A percentile compares a stretch with the other conserved stretches of the same genome.
These are phyloP conservation scores for Muntiacus reevesi DNA, from an alignment of 2,113 vertebrate species.

Conservation along the genomic window DNA sequence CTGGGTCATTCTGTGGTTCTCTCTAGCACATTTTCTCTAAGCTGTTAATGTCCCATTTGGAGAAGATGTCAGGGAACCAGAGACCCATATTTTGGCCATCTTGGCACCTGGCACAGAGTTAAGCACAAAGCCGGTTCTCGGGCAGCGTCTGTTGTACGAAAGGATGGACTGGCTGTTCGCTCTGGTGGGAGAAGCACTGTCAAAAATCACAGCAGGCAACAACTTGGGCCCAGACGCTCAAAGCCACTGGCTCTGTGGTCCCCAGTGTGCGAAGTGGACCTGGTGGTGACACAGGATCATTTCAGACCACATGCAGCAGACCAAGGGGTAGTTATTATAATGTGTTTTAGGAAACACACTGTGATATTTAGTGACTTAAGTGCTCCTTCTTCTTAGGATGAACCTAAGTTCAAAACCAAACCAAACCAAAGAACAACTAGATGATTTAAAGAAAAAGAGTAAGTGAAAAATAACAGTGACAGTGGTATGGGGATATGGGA, in stretches of 20 bases:
- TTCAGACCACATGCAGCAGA: background rate
- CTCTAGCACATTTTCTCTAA: background rate
- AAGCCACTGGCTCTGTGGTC: background rate
- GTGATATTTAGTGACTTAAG: background rate
- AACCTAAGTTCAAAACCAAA: background rate
- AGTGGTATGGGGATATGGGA: background rate
- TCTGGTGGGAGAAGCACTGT: background rate
- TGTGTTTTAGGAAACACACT: background rate
- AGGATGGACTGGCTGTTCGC: background rate
- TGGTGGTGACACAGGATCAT: background rate
- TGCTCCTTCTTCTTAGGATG: background rate
- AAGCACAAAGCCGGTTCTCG: background rate
- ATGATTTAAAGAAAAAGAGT: background rate
- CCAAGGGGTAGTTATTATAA: background rate
- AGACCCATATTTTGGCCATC: background rate
- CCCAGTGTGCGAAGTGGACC: background rate
- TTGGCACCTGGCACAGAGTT: background rate
- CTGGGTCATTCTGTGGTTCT: background rate
- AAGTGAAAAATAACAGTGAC: background rate
- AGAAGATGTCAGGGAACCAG: background rate
- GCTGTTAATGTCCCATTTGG: background rate
- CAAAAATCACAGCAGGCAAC: background rate
- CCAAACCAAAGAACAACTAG: background rate
- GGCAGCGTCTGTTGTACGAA: background rate
- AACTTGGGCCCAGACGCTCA: background rate